A percentile compares a stretch with the other conserved stretches of the same genome.
These are phyloP conservation scores for Enteromius thamalakanensis DNA, from an alignment of 2,797 vertebrate species.

Conservation along the genomic window DNA sequence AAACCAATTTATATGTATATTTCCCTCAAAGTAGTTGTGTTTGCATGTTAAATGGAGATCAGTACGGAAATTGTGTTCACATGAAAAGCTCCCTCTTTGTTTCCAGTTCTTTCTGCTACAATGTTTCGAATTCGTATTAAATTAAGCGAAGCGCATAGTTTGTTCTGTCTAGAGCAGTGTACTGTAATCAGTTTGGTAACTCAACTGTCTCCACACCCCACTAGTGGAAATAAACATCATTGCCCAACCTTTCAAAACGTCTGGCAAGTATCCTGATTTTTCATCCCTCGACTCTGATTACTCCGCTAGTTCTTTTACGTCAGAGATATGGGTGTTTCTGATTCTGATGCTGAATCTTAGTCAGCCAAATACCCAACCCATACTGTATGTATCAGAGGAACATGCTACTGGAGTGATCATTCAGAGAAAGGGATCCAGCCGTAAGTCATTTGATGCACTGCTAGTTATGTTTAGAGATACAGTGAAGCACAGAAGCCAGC, in stretches of 20 bases:
- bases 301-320: neutral
- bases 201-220: conserved; percentile 16
- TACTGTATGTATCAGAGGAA: neutral
- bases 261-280: conserved; percentile 1
- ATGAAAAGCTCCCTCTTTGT: neutral
- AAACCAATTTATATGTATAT: neutral
- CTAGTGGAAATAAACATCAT: conserved; percentile 11
- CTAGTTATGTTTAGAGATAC: neutral
- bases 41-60: neutral
- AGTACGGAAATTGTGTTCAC: neutral
- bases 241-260: conserved; percentile 1
- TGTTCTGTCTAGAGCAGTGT: neutral
- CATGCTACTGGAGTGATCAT: neutral
- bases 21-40: neutral
- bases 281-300: neutral
- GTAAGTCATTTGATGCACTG: neutral
- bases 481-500: neutral
- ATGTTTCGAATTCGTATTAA: conserved; percentile 1
- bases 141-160: neutral
- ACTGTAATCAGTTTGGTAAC: neutral
- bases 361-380: neutral
- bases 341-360: neutral
- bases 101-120: neutral
- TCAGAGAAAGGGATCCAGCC: neutral
- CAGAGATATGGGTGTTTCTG: conserved; percentile 1